Conservation (phyloP, 2,113 vertebrate species). For the Numenius arquata region DNA sequence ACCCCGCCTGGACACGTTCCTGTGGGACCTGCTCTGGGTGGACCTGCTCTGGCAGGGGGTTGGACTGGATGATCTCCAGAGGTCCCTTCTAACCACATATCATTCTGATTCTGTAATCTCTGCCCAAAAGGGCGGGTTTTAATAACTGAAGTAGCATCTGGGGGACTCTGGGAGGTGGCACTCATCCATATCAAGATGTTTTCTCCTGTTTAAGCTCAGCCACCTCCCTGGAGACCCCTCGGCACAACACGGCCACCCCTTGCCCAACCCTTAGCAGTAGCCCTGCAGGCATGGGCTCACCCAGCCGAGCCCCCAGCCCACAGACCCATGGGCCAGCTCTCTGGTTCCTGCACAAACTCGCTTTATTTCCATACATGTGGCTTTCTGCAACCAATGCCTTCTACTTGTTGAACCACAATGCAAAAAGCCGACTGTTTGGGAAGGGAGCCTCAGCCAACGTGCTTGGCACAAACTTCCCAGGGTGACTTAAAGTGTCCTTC, state of each 20-base stretch:
- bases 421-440: background rate
- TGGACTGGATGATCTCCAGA: too few species aligned
- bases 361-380: background rate
- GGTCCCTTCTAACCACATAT: too few species aligned
- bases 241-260: background rate
- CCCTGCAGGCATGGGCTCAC: background rate
- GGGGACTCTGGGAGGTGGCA: background rate
- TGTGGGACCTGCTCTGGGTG: too few species aligned
- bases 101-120: background rate
- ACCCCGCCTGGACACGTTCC: too few species aligned
- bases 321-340: rapidly evolving
- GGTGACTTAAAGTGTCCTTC: background rate
- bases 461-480: background rate
- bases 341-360: too few species aligned
- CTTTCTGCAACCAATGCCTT: background rate
- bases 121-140: rapidly evolving
- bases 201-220: background rate
- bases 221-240: background rate
- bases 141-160: background rate
- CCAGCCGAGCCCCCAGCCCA: background rate
- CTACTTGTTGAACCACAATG: background rate
- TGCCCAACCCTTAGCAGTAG: rapidly evolving
- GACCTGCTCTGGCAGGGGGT: too few species aligned
- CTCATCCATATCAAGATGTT: background rate
- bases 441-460: background rate